These are phyloP conservation scores for Lepus europaeus DNA, from an alignment of 2,113 vertebrate species.

Conservation along the genomic window DNA sequence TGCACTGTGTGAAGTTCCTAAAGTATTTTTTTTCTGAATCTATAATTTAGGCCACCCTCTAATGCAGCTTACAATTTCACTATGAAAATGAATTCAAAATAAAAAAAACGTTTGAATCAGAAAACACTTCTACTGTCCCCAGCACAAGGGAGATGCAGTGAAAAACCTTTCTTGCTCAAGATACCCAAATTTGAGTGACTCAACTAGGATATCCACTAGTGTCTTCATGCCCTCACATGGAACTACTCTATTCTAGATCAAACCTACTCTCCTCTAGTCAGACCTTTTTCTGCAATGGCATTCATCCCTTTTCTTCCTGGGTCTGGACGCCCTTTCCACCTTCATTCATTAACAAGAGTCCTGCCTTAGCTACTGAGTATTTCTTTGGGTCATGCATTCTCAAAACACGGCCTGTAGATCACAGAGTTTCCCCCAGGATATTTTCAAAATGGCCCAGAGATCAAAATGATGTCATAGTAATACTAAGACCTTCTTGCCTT, in stretches of 20 bases:
- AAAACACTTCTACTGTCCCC: not conserved
- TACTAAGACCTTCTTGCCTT: not conserved
- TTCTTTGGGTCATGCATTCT: not conserved
- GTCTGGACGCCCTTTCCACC: not conserved
- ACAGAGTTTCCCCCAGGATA: not conserved
- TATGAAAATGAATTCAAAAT: conserved; percentile 29
- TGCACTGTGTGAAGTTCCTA: not conserved
- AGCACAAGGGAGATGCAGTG: not conserved
- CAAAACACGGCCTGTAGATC: not conserved
- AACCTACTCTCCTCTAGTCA: not conserved
- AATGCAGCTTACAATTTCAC: conserved; percentile 43
- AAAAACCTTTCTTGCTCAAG: conserved; percentile 23
- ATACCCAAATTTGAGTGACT: not conserved
- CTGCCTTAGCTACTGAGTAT: not conserved
- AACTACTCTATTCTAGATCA: not conserved
- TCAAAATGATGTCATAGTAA: not conserved
- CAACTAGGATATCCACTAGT: not conserved
- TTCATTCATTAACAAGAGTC: not conserved
- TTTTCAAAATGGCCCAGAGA: not conserved
- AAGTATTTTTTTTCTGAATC: not conserved
- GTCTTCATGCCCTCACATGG: not conserved
- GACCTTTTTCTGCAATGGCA: not conserved
- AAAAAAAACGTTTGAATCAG: not conserved
- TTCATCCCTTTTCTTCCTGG: not conserved
- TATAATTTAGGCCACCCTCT: conserved; percentile 34